Conservation (phyloP, 2,797 vertebrate species). For the Poecilia wingei region DNA sequence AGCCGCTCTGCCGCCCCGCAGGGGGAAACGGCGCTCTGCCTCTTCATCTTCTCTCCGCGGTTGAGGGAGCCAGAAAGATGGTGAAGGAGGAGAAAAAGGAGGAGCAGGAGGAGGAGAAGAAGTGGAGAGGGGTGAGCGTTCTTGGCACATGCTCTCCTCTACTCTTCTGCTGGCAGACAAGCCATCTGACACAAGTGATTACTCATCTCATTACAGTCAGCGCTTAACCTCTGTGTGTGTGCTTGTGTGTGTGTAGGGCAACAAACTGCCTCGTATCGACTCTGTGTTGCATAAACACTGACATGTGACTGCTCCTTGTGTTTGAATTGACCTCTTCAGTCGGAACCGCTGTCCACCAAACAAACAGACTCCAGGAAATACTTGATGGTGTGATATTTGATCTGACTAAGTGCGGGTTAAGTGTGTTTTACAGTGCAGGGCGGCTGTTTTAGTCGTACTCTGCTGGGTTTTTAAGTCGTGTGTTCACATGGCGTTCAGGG, state of each 20-base stretch:
- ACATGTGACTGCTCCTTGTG: slow-evolving; percentile 27
- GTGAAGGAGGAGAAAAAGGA: slow-evolving; percentile 21
- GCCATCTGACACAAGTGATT: slow-evolving; percentile 76
- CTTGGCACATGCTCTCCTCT: slow-evolving; percentile 45
- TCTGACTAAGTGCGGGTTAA: slow-evolving; percentile 35
- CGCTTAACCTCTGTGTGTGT: slow-evolving; percentile 53
- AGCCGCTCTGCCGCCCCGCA: slow-evolving; percentile 43
- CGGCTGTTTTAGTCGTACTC: slow-evolving; percentile 3
- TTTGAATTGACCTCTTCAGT: slow-evolving; percentile 24
- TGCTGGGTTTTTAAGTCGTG: slow-evolving; percentile 27
- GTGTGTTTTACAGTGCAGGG: slow-evolving; percentile 9
- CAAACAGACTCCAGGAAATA: slow-evolving; percentile 41
- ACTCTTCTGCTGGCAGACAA: slow-evolving; percentile 60
- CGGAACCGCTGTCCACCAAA: slow-evolving; percentile 13
- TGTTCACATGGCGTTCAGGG: slow-evolving; percentile 33
- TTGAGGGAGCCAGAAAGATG: slow-evolving; percentile 28
- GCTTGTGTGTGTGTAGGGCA: slow-evolving; percentile 1
- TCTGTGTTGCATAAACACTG: slow-evolving; percentile 36
- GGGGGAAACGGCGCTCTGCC: slow-evolving; percentile 38
- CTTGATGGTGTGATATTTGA: slow-evolving; percentile 36
- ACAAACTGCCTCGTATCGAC: slow-evolving; percentile 9
- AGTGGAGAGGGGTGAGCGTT: slow-evolving; percentile 20
- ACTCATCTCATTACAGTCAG: slow-evolving; percentile 71
- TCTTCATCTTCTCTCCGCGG: slow-evolving; percentile 28
- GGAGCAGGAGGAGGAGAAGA: neutral